Evolutionary conservation across 2,113 vertebrate species (phyloP).

Genomic region (Heliornis fulica): DNA sequence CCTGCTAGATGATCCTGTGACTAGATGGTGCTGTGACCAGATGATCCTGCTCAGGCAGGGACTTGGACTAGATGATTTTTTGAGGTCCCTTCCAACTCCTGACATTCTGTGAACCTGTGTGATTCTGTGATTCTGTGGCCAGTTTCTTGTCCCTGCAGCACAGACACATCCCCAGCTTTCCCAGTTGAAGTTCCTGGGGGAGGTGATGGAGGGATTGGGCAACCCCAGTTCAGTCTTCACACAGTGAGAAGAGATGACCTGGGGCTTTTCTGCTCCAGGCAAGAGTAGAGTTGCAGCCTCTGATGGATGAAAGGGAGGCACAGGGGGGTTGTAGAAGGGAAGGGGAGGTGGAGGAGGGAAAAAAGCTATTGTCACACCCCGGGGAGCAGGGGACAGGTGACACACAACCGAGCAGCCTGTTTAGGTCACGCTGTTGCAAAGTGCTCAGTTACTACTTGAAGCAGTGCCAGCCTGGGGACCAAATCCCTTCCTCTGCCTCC

Average conservation of each 20-base stretch:
- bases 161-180: not conserved
- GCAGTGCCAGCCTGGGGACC: not conserved
- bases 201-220: not conserved
- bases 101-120: no score
- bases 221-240: not conserved
- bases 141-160: fast-evolving
- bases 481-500: not conserved
- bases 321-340: fast-evolving
- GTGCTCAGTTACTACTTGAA: not conserved
- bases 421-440: not conserved
- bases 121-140: no score
- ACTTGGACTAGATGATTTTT: no score
- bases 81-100: no score
- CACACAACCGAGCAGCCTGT: fast-evolving
- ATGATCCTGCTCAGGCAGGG: no score
- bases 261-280: not conserved
- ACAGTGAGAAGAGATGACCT: not conserved
- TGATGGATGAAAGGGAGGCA: not conserved
- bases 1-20: no score
- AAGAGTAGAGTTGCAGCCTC: not conserved
- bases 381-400: not conserved
- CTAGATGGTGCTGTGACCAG: no score
- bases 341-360: fast-evolving
- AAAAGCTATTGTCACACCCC: not conserved
- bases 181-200: not conserved